Base-by-base conservation (phyloP, 2,797 vertebrate genomes). In the Falco novaeseelandiae region DNA sequence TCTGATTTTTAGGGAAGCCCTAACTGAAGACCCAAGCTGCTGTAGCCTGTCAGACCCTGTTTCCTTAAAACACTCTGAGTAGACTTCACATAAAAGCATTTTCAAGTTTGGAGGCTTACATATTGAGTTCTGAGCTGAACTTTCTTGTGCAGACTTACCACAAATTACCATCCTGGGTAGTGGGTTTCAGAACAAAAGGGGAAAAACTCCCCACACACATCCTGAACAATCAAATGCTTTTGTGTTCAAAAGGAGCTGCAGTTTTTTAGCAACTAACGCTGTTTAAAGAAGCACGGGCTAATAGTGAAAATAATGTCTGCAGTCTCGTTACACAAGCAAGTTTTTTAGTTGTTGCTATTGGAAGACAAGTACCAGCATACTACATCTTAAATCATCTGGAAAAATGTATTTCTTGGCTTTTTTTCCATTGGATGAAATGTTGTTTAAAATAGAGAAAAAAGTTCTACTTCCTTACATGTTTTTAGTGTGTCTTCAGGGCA, bases 261-360 rank as follows among this genome's bases (percentile, higher is more conserved):
- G 5, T 3, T 51, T 77, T 79, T 81, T 65, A 88, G 58, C 21
- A 80, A 16, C 36, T 58, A 62, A 25, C 29, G 20, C 44, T 72
- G 36, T 77, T 76, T 87, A 61, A 40, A 94, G 67, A 49, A 67
- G 18, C 26, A 49, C 15, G 42, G 84, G 21, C 66, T 89, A 87
- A 93, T 30, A 63, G 30, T 73, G 89, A 71, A 95, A 93, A 93
- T 90, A 82, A 85, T 44, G 17, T 69, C 90, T 74, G 19, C 22
- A 10, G 25, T 58, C 72, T 90, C 19, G 58, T 94, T 96, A 89
- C 71, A 82, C 87, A 91, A 96, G 74, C 66, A 89, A 90, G 59
- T 22, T 69, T 96, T 97, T 91, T 93, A 96, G 96, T 96, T 96
- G 87, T 97, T 97, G 89, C 42, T 80, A 12, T 97, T 97, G 93